Evolutionary conservation across 2,113 vertebrate genomes (phyloP), one percentile per base, ranked within the genome.

Genomic region (Typhlomys cinereus): DNA sequence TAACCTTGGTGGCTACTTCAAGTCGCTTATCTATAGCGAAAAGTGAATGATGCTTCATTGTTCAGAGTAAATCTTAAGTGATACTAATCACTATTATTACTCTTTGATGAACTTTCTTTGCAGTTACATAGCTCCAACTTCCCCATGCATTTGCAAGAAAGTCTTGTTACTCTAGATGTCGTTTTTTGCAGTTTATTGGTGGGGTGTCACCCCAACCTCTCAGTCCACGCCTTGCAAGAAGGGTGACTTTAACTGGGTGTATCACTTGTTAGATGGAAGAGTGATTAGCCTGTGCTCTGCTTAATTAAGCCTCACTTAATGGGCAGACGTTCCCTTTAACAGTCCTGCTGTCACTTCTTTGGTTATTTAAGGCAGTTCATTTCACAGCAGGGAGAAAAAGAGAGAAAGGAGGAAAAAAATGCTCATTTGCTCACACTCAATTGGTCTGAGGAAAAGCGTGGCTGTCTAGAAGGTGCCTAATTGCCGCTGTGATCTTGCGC

Each of bases 251-350:
- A 59, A 54, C 85, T 66, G 81, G 71, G 71, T 36, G 23, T 11
- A 0, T 85, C 66, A 27, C 91, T 78, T 95, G 71, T 78, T 57
- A 1, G 87, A 0, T 59, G 48, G 79, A 95, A 97, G 96, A 95
- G 41, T 6, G 54, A 94, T 92, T 80, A 66, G 85, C 93, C 95
- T 90, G 88, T 93, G 81, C 50, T 61, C 81, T 82, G 61, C 94
- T 96, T 97, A 97, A 96, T 97, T 96, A 97, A 97, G 79, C 54
- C 10, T 50, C 91, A n/a, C n/a, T 93, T 96, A 97, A 97, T 95
- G 88, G 96, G 84, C 93, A 90, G 96, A 74, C 4, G 27, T 94
- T 95, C 78, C 10, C 75, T 52, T 95, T 95, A 93, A 76, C 71
- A 46, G 15, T 89, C 82, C 96, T 41, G 36, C 85, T 96, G 88